These are phyloP conservation scores for Miltochrista miniata DNA, from an alignment of 2,888 invertebrate genomes.

Conservation along the genomic window DNA sequence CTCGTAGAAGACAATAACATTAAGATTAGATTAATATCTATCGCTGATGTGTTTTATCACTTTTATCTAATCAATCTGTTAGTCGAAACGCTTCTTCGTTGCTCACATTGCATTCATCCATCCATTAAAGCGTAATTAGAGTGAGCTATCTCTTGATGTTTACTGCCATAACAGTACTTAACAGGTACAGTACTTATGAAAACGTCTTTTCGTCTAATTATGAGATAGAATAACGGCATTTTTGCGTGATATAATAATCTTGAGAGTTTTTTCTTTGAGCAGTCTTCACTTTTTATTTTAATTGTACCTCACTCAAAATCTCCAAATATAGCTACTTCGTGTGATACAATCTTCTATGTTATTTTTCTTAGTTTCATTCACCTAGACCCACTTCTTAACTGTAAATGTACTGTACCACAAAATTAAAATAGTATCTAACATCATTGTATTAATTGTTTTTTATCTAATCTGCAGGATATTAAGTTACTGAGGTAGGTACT, in stretches of 20 bases:
- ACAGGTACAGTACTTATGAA: neutral
- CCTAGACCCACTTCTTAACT: neutral
- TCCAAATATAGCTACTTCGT: constrained; percentile 18
- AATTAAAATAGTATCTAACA: neutral
- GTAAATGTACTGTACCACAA: neutral
- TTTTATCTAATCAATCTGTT: constrained; percentile 43
- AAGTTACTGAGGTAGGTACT: neutral
- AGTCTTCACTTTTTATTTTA: neutral
- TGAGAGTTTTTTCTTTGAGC: constrained; percentile 7
- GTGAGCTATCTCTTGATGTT: constrained; percentile 3
- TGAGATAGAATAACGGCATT: constrained; percentile 1
- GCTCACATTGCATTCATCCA: constrained; percentile 19
- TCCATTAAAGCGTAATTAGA: constrained; percentile 8
- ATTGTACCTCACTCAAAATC: constrained; percentile 22
- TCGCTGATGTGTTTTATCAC: constrained; percentile 37
- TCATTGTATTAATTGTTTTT: neutral
- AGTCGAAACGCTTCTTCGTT: constrained; percentile 15
- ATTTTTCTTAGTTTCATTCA: neutral
- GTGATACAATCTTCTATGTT: constrained; percentile 8
- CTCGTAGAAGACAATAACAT: constrained; percentile 19
- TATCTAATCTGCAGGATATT: neutral
- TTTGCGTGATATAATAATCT: constrained; percentile 1
- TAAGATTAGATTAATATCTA: constrained; percentile 40
- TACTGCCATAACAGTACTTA: constrained; percentile 11
- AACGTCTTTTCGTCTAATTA: constrained; percentile 4